A percentile compares a stretch with the other conserved stretches of the same genome.
Evolutionary conservation across 2,797 vertebrate genomes (phyloP).

Genomic region (Sebastes itinus): DNA sequence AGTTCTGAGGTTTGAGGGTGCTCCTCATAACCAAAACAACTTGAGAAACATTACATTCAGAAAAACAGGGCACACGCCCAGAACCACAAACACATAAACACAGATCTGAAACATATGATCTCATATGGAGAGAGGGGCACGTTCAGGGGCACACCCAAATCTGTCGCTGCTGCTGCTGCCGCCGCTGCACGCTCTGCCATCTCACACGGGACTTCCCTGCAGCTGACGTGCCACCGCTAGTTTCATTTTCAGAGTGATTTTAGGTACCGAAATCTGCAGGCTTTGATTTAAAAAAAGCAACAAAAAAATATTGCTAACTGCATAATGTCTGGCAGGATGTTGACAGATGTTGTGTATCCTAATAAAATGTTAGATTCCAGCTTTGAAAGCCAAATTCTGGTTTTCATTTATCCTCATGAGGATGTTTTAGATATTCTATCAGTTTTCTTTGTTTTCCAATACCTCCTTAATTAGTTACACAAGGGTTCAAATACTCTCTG

Average conservation of each 20-base stretch:
- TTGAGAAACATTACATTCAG: constrained; percentile 77
- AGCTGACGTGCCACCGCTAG: constrained; percentile 39
- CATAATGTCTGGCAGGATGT: constrained; percentile 42
- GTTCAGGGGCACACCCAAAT: constrained; percentile 76
- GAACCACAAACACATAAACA: constrained; percentile 84
- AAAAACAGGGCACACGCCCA: constrained; percentile 82
- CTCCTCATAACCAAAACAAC: constrained; percentile 74
- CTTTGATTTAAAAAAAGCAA: background rate
- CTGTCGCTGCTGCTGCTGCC: constrained; percentile 45
- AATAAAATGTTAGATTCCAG: constrained; percentile 18
- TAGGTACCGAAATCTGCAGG: background rate
- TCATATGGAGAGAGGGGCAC: constrained; percentile 76
- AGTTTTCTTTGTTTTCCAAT: constrained; percentile 7
- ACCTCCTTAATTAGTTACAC: constrained; percentile 22
- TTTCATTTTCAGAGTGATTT: constrained; percentile 30
- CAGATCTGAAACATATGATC: constrained; percentile 80
- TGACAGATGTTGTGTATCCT: constrained; percentile 36
- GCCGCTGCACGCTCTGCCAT: constrained; percentile 58
- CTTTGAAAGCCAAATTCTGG: constrained; percentile 28
- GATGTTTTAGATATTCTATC: constrained; percentile 30
- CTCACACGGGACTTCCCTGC: constrained; percentile 63
- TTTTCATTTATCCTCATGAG: constrained; percentile 44
- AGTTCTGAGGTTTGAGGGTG: constrained; percentile 76
- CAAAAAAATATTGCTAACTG: background rate
- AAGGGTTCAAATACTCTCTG: background rate